phyloP scores from a whole-genome alignment of 2,888 invertebrate species.

The Gibbula magus region DNA sequence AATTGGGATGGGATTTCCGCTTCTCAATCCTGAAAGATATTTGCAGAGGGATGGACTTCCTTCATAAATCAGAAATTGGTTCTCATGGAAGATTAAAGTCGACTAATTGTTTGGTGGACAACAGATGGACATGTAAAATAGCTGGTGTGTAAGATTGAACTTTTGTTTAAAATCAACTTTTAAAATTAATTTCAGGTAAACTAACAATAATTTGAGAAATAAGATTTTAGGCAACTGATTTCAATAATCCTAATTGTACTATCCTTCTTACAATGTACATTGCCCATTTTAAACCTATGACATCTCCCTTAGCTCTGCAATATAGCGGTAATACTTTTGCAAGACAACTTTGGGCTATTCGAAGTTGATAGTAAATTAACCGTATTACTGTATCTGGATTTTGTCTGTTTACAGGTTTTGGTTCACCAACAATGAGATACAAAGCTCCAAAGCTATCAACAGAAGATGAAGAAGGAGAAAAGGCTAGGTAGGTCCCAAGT shows the following conservation, averaged over 20 bases:
- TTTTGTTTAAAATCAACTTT: not conserved
- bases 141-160: slow-evolving; percentile 36
- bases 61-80: slow-evolving; percentile 56
- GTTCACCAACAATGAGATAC: slow-evolving; percentile 45
- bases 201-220: not conserved
- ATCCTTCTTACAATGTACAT: too few relatives aligned
- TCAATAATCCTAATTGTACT: too few relatives aligned
- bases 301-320: too few relatives aligned
- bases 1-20: slow-evolving; percentile 63
- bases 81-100: slow-evolving; percentile 64
- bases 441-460: slow-evolving; percentile 35
- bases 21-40: slow-evolving; percentile 61
- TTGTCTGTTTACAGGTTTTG: slow-evolving; percentile 42
- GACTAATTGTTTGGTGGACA: slow-evolving; percentile 63
- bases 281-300: too few relatives aligned
- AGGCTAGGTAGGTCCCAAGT: slow-evolving; percentile 30
- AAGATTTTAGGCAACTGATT: not conserved
- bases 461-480: slow-evolving; percentile 31
- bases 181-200: not conserved
- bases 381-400: not conserved
- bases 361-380: not conserved
- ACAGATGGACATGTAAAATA: slow-evolving; percentile 65
- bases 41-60: slow-evolving; percentile 61
- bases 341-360: not conserved
- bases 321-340: too few relatives aligned